Percentiles rank a stretch among this genome's conserved stretches.
Evolutionary conservation across 2,888 invertebrate genomes (phyloP).

Genomic region (Lepetodrilus schrolli): DNA sequence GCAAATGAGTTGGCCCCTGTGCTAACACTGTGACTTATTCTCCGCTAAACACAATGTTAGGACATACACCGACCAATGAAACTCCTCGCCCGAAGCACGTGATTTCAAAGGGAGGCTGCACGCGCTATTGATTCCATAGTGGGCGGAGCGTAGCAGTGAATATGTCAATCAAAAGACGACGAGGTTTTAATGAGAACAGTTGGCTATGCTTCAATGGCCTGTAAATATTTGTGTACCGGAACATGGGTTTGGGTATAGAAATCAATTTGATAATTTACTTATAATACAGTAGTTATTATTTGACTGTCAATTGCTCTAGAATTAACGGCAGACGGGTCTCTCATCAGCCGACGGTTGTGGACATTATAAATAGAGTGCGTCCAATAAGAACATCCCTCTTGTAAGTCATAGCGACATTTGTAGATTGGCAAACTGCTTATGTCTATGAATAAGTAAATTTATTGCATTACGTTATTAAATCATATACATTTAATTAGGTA

Average conservation of each 20-base stretch:
- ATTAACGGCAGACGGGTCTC: no score
- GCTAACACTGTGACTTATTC: slow-evolving; percentile 15
- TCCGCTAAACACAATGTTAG: neutral
- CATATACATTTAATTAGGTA: no score
- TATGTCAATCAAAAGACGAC: neutral
- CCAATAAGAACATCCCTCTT: no score
- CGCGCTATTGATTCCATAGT: slow-evolving; percentile 11
- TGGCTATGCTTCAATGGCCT: neutral
- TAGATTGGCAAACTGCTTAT: no score
- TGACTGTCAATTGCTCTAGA: no score
- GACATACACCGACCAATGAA: slow-evolving; percentile 5
- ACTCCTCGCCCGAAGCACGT: neutral
- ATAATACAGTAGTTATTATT: no score
- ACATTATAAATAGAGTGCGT: no score
- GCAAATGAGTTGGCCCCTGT: neutral
- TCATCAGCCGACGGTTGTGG: no score
- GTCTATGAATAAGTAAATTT: no score
- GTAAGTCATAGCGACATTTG: no score
- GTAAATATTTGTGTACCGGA: slow-evolving; percentile 3
- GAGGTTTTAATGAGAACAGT: neutral
- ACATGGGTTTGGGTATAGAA: neutral
- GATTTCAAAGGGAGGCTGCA: slow-evolving; percentile 20
- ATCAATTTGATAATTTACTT: neutral
- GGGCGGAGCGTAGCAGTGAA: neutral
- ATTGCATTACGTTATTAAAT: no score